Evolutionary conservation across 2,888 invertebrate genomes (phyloP).

Genomic region (Eristalis arbustorum): DNA sequence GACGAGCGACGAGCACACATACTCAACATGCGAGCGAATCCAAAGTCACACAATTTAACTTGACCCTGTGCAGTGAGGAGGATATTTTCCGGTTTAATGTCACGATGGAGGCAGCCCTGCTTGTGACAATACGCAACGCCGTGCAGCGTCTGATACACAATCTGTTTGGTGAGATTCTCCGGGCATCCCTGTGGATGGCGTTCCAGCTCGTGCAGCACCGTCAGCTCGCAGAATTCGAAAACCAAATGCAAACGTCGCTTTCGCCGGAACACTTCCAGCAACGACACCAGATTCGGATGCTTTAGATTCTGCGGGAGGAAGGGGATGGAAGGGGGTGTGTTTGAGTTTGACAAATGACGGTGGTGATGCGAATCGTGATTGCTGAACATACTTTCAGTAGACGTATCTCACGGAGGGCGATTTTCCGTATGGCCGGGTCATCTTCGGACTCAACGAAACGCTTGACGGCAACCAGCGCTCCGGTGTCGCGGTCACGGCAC

Average conservation of each 20-base stretch:
- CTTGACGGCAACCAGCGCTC: conserved; percentile 97
- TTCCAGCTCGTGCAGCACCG: conserved; percentile 97
- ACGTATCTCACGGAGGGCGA: conserved; percentile 95
- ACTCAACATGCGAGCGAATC: conserved; percentile 98
- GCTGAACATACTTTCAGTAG: conserved; percentile 89
- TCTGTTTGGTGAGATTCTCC: conserved; percentile 93
- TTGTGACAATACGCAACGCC: conserved; percentile 98
- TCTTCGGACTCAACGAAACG: conserved; percentile 98
- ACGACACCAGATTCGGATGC: conserved; percentile 97
- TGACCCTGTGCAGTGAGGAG: conserved; percentile 94
- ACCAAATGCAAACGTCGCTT: conserved; percentile 97
- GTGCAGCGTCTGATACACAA: conserved; percentile 96
- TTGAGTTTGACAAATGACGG: conserved; percentile 31
- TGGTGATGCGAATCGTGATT: neutral
- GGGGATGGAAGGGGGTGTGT: neutral
- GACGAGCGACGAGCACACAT: conserved; percentile 72
- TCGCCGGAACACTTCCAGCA: conserved; percentile 97
- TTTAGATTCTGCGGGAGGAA: conserved; percentile 91
- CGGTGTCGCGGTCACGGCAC: conserved; percentile 96
- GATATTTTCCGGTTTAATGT: conserved; percentile 99
- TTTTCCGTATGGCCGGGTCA: conserved; percentile 97
- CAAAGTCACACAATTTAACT: conserved; percentile 98
- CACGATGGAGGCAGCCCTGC: conserved; percentile 96
- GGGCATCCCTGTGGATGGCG: conserved; percentile 96
- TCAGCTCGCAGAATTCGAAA: conserved; percentile 99